Evolutionary conservation across 2,113 vertebrate genomes (phyloP).

Genomic region (Dasyornis broadbenti): DNA sequence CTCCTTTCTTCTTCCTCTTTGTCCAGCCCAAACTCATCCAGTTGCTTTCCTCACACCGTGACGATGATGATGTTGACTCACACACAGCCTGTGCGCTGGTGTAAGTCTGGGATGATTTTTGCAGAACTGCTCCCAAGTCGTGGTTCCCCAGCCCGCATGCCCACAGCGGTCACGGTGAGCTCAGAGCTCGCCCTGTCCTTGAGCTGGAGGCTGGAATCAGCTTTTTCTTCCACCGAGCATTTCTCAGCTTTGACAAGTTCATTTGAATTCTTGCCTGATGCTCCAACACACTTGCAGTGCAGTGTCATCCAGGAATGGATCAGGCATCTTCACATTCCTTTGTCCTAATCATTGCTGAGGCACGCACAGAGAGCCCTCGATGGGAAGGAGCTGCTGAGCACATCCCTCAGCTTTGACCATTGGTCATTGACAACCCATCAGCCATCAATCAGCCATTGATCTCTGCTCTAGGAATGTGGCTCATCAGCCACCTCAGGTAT

Average conservation of each 20-base stretch:
- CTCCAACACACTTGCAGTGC: background rate
- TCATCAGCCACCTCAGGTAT: background rate
- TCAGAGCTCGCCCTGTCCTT: background rate
- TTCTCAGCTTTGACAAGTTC: background rate
- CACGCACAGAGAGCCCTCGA: background rate
- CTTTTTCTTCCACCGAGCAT: background rate
- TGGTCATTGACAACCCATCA: background rate
- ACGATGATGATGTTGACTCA: background rate
- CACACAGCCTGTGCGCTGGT: background rate
- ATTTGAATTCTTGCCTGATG: background rate
- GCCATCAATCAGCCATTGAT: background rate
- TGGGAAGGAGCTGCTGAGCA: background rate
- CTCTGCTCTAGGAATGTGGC: background rate
- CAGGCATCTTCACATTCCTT: background rate
- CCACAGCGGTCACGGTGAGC: accelerated
- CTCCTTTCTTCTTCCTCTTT: slow-evolving; percentile 51
- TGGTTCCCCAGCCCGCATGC: background rate
- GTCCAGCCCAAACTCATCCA: background rate
- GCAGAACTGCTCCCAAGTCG: background rate
- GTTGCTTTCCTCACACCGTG: background rate
- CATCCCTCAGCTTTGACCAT: background rate
- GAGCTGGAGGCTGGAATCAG: background rate
- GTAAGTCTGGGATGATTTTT: background rate
- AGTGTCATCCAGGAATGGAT: background rate
- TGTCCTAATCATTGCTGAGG: background rate